phyloP scores from a whole-genome alignment of 2,888 invertebrate genomes.

The Dasypolia templi region DNA sequence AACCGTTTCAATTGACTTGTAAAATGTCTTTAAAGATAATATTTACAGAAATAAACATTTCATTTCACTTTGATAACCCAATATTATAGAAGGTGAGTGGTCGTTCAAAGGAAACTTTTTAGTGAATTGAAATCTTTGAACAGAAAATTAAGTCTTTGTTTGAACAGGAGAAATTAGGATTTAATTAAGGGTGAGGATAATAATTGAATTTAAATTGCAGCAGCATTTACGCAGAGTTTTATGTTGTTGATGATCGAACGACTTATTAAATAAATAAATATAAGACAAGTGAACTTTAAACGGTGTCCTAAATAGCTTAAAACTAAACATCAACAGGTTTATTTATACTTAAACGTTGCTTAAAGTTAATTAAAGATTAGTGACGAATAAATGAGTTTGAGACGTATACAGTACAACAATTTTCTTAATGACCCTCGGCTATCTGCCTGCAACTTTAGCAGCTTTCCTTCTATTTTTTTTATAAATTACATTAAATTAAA shows the following conservation, averaged over 20 bases:
- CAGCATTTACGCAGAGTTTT: neutral
- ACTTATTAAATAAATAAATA: neutral
- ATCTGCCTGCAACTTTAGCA: too few species aligned
- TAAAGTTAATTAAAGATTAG: too few species aligned
- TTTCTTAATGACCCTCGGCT: too few species aligned
- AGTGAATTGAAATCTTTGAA: constrained; percentile 37
- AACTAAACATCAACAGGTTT: neutral
- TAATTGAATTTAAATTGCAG: neutral
- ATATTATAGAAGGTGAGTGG: neutral
- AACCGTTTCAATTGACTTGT: neutral
- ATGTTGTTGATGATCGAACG: neutral
- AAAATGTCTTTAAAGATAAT: neutral
- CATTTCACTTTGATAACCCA: neutral
- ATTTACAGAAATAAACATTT: neutral
- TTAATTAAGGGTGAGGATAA: neutral
- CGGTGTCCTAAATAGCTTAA: neutral
- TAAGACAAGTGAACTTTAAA: neutral
- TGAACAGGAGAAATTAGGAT: constrained; percentile 39
- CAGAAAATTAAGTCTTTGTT: constrained; percentile 39
- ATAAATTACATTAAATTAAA: too few species aligned
- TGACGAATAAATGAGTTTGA: too few species aligned
- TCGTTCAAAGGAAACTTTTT: neutral
- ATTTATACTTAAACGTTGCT: too few species aligned
- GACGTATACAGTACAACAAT: too few species aligned
- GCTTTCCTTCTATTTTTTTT: too few species aligned